Conservation (phyloP, 1,140 invertebrate genomes). For the Brachionus manjavacas region DNA sequence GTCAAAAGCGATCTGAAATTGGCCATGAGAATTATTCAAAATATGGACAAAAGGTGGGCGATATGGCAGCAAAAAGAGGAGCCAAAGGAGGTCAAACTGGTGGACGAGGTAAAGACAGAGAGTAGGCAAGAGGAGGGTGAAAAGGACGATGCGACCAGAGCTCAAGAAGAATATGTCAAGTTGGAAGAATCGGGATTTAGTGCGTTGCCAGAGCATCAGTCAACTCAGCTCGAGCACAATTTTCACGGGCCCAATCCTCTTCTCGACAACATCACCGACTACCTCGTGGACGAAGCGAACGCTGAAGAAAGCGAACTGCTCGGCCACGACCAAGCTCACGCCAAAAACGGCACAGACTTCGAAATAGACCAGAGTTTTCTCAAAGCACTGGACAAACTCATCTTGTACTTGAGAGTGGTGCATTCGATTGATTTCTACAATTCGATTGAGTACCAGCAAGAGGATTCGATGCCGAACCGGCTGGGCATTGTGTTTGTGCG, state of each 20-base stretch:
- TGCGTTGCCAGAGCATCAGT: background rate
- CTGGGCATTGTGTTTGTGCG: conserved; percentile 96
- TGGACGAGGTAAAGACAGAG: background rate
- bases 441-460: conserved; percentile 95
- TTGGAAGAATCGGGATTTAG: conserved; percentile 22
- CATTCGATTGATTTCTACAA: conserved; percentile 99
- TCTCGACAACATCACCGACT: conserved; percentile 81
- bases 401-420: conserved; percentile 89
- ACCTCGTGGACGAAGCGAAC: conserved; percentile 93
- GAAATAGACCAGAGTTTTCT: conserved; percentile 74
- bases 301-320: conserved; percentile 94
- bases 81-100: background rate
- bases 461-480: conserved; percentile 98
- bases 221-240: background rate
- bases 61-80: conserved; percentile 19
- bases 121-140: background rate
- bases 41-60: conserved; percentile 66
- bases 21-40: conserved; percentile 87
- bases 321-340: conserved; percentile 58
- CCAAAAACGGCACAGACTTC: conserved; percentile 51
- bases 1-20: conserved; percentile 85
- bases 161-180: background rate
- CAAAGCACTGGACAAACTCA: conserved; percentile 73
- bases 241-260: conserved; percentile 22
- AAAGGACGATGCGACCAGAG: background rate